Conservation (phyloP, 2,797 vertebrate species). For the Mycteria americana region DNA sequence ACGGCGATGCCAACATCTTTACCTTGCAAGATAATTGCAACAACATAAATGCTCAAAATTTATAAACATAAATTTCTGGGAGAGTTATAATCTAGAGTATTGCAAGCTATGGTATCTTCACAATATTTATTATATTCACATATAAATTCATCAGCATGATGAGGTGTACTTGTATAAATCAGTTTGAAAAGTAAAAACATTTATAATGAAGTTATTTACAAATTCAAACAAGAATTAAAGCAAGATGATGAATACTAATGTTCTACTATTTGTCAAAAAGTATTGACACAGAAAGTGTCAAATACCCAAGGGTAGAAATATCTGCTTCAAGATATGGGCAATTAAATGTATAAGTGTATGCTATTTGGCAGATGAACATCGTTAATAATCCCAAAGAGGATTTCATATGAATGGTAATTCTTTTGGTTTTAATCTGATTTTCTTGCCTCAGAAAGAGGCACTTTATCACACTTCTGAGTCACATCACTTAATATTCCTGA, state of each 20-base stretch:
- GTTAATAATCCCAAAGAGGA: neutral
- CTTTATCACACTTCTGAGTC: neutral
- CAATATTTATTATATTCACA: neutral
- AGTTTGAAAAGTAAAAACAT: slow-evolving; percentile 28
- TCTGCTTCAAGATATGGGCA: neutral
- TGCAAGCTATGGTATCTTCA: slow-evolving; percentile 9
- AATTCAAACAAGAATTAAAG: slow-evolving; percentile 15
- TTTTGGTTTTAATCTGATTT: neutral
- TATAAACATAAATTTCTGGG: neutral
- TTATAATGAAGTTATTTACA: slow-evolving; percentile 30
- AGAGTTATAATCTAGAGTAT: neutral
- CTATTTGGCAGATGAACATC: neutral
- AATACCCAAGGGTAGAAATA: neutral
- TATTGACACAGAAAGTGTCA: neutral
- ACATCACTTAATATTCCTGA: neutral
- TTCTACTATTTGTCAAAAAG: neutral
- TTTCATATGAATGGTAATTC: neutral
- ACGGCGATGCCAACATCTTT: neutral
- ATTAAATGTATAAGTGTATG: neutral
- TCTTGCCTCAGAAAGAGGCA: neutral
- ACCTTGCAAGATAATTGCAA: neutral
- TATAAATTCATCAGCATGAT: neutral
- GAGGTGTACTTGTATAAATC: slow-evolving; percentile 24
- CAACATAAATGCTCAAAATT: neutral
- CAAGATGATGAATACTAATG: neutral